Evolutionary conservation across 2,888 invertebrate genomes (phyloP), one percentile per base, ranked within the genome.

Genomic region (Sinohyriopsis cumingii): DNA sequence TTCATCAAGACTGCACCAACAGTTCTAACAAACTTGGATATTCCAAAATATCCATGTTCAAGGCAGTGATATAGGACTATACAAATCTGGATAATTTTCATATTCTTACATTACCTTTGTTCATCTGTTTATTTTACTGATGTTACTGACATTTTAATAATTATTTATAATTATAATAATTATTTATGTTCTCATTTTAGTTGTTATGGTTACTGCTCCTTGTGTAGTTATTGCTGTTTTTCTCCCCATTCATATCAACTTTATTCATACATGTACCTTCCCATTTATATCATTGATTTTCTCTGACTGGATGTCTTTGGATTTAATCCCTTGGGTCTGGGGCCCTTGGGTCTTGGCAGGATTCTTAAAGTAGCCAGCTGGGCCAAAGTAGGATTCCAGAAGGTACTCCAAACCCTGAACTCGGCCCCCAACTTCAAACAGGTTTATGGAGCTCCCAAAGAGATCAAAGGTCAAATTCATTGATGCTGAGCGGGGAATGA

Each of bases 391-490:
- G 45, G 93, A 93, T 87, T 96, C 96, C 65, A 96, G 93, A 87
- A 95, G 93, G 78, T 93, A 69, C 86, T 98, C 98, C 81, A 98
- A 93, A 4, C 97, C 98, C 91, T 97, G 96, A 18, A 94, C 92
- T 71, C 97, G 93, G 6, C 94, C 93, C 84, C 94, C 94, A 63
- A 97, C 55, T 92, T 96, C 95, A 78, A 96, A 91, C 65, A 95
- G 89, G 89, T 98, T 98, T 68, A 98, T 93, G 0, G 96, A 95
- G 88, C 96, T 95, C 0, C 98, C 98, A 74, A 91, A 90, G 69
- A 90, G 71, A 74, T 90, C 87, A 53, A 89, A 80, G n/a, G 90
- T 90, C 71, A 90, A 73, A 76, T 90, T 90, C 59, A 89, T 71
- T 73, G 82, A 85, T 59, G 84, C 88, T 15, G 89, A 89, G 63